Base-by-base conservation (phyloP, 2,888 invertebrate species). In the Oxytorus armatus region DNA sequence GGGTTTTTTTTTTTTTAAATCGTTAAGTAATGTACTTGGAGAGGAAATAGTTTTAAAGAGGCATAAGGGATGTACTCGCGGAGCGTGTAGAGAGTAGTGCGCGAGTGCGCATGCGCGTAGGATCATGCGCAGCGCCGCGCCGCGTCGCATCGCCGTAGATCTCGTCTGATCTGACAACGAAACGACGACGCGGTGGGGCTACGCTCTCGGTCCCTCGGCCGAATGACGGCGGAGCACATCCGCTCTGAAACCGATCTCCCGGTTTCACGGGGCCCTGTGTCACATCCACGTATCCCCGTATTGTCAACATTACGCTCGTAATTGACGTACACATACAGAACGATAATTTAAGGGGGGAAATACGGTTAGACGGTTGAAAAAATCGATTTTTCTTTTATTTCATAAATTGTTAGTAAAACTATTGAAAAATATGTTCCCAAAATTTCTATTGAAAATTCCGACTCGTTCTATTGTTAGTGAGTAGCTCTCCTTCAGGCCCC, bases 211-310 rank as follows among this genome's bases (percentile, higher is more conserved):
- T 75, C 70, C 70, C 76, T 79, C 57, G 25, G 49, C 33, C 39
- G 33, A 68, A 74, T 78, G 65, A 76, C 70, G 59, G 36, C 25
- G 63, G n/a, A n/a, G n/a, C 76, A 79, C 79, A 76, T 79, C 79
- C 76, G 79, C 76, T n/a, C n/a, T 53, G 65, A 55, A 65, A 70
- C 79, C 76, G 65, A 65, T 66, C 76, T 73, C 70, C 76, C 79
- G 76, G 76, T 79, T 70, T 66, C 76, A 76, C 53, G 53, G 69
- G 75, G 36, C 49, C 63, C 51, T 63, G 21, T 69, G 55, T 49
- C 39, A 49, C 51, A 59, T 72, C 59, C 23, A 47, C 68, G 33
- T 39, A 55, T 73, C 57, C 55, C 74, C 47, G 82, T 59, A 81
- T 79, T 11, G 47, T 47, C 16, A n/a, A 36, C 39, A 51, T 59